phyloP scores from a whole-genome alignment of 2,888 invertebrate species.

The Ferdinandea cuprea region DNA sequence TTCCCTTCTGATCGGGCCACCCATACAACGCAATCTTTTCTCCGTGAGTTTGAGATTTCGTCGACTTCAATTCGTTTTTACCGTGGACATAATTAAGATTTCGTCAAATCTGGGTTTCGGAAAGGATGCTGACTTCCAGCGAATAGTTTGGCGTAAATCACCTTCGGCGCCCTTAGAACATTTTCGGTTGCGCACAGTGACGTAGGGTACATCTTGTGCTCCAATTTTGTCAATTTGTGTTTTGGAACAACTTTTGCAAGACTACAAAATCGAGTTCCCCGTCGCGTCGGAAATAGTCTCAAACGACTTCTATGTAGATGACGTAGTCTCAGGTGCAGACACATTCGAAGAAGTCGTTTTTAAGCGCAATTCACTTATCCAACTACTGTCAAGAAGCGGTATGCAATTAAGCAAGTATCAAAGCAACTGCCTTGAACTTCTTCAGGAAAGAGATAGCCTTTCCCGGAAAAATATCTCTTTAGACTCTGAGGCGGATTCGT shows the following conservation, averaged over 20 bases:
- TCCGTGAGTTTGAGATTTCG: constrained; percentile 14
- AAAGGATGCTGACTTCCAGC: not conserved
- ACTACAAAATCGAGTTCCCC: too few species aligned
- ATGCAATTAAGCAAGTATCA: too few species aligned
- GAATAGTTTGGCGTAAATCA: constrained; percentile 2
- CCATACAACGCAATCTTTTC: not conserved
- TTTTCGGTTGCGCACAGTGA: too few species aligned
- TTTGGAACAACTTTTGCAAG: too few species aligned
- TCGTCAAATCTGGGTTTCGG: not conserved
- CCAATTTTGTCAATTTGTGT: too few species aligned
- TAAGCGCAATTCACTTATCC: too few species aligned
- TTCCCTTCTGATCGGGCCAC: not conserved
- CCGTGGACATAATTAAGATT: too few species aligned
- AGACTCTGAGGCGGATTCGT: constrained; percentile 9
- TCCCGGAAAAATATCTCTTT: not conserved
- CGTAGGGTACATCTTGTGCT: too few species aligned
- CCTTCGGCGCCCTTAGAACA: not conserved
- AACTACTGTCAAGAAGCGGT: too few species aligned
- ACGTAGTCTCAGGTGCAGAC: not conserved
- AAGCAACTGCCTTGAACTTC: too few species aligned
- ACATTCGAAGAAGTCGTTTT: not conserved
- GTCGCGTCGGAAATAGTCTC: too few species aligned
- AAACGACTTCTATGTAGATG: too few species aligned
- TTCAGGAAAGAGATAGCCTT: not conserved
- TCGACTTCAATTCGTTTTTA: constrained; percentile 9